These are phyloP conservation scores for Nemoura dubitans DNA, from an alignment of 2,888 invertebrate genomes.

Conservation along the genomic window DNA sequence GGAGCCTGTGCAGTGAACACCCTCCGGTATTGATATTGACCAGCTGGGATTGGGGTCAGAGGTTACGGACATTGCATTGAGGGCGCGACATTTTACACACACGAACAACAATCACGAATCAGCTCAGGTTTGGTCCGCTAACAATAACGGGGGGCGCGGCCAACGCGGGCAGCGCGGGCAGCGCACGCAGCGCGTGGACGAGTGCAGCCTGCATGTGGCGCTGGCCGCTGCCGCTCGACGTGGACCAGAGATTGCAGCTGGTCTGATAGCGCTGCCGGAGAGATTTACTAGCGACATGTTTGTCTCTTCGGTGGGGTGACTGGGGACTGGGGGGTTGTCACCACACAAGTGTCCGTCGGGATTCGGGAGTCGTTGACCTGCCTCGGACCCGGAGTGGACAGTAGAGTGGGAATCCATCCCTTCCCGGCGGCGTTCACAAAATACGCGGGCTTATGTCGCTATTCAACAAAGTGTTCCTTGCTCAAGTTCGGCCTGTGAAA, in stretches of 20 bases:
- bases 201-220: no score
- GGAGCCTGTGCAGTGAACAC: not conserved
- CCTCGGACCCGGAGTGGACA: not conserved
- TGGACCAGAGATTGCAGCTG: not conserved
- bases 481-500: not conserved
- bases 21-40: constrained; percentile 25
- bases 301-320: not conserved
- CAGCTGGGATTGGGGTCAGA: not conserved
- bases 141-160: not conserved
- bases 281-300: not conserved
- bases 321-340: not conserved
- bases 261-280: not conserved
- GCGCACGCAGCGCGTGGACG: not conserved
- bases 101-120: not conserved
- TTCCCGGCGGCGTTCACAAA: not conserved
- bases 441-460: not conserved
- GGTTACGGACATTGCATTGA: constrained; percentile 24
- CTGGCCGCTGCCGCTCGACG: not conserved
- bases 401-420: not conserved
- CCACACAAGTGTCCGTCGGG: not conserved
- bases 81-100: not conserved
- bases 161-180: not conserved
- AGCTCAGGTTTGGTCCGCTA: not conserved
- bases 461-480: not conserved
- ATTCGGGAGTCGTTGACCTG: not conserved